A percentile compares a stretch with the other conserved stretches of the same genome.
phyloP scores from a whole-genome alignment of 2,888 invertebrate genomes.

The Teinopalpus imperialis region DNA sequence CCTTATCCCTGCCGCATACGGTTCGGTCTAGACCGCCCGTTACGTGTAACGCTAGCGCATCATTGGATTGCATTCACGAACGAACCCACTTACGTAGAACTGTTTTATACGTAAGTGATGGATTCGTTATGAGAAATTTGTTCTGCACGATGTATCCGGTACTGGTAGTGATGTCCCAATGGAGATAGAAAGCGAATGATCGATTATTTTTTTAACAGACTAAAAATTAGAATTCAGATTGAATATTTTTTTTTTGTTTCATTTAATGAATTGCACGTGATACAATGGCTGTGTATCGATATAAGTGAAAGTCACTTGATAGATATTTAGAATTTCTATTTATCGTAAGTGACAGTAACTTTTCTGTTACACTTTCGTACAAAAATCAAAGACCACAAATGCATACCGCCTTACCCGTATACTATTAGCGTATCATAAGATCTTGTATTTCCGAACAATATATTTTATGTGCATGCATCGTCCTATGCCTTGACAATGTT shows the following conservation, averaged over 20 bases:
- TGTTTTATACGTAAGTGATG: not conserved
- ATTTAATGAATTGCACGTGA: too few relatives aligned
- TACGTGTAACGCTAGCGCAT: not conserved
- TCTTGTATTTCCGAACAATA: not conserved
- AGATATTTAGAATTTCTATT: too few relatives aligned
- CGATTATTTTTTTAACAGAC: too few relatives aligned
- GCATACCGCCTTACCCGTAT: too few relatives aligned
- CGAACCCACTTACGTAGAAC: slow-evolving; percentile 3
- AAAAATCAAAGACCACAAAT: too few relatives aligned
- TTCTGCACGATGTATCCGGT: not conserved
- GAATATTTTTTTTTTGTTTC: too few relatives aligned
- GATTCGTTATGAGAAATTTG: slow-evolving; percentile 5
- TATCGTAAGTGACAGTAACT: too few relatives aligned
- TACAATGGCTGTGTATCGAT: too few relatives aligned
- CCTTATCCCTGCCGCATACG: not conserved
- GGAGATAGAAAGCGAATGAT: too few relatives aligned
- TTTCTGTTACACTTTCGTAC: too few relatives aligned
- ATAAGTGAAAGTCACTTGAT: too few relatives aligned
- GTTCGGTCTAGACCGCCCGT: not conserved
- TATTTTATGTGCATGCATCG: not conserved
- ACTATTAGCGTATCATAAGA: slow-evolving; percentile 14
- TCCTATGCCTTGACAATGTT: slow-evolving; percentile 8
- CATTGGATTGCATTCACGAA: not conserved
- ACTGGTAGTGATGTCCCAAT: not conserved
- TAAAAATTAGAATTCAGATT: too few relatives aligned